Percentiles rank a stretch among this genome's conserved stretches.
phyloP scores from a whole-genome alignment of 2,797 vertebrate genomes.

The Diceros bicornis region DNA sequence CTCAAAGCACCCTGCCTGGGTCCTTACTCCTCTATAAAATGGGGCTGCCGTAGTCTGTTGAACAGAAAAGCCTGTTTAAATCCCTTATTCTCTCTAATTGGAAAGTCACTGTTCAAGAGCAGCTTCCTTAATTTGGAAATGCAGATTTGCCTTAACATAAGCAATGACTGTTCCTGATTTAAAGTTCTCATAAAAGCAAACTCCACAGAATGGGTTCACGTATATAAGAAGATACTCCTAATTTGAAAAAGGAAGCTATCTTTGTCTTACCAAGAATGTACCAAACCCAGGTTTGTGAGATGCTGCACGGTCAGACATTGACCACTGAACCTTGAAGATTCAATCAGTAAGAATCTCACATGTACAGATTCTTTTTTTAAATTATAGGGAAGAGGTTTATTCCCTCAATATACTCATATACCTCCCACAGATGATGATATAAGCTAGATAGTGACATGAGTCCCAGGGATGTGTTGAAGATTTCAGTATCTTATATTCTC shows the following conservation, averaged over 20 bases:
- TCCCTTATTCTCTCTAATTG: background rate
- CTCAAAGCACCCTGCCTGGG: background rate
- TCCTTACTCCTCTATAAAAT: background rate
- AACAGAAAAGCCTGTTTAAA: background rate
- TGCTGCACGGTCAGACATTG: background rate
- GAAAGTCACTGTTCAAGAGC: background rate
- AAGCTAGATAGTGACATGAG: background rate
- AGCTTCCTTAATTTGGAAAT: slow-evolving; percentile 50
- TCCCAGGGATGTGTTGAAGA: background rate
- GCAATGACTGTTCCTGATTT: background rate
- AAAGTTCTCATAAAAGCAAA: slow-evolving; percentile 22
- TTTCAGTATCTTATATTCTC: background rate
- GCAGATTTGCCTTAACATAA: slow-evolving; percentile 41
- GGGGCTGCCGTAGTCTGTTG: background rate
- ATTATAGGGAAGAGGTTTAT: background rate
- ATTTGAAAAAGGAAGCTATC: background rate
- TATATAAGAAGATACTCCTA: background rate
- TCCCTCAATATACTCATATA: background rate
- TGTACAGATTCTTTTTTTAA: background rate
- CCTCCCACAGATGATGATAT: background rate
- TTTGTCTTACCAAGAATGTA: slow-evolving; percentile 5
- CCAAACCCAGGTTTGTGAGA: background rate
- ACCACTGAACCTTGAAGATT: background rate
- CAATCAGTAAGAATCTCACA: background rate
- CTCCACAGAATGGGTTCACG: background rate